Evolutionary conservation across 1,140 invertebrate genomes (phyloP).

Genomic region (Drosophila albomicans): DNA sequence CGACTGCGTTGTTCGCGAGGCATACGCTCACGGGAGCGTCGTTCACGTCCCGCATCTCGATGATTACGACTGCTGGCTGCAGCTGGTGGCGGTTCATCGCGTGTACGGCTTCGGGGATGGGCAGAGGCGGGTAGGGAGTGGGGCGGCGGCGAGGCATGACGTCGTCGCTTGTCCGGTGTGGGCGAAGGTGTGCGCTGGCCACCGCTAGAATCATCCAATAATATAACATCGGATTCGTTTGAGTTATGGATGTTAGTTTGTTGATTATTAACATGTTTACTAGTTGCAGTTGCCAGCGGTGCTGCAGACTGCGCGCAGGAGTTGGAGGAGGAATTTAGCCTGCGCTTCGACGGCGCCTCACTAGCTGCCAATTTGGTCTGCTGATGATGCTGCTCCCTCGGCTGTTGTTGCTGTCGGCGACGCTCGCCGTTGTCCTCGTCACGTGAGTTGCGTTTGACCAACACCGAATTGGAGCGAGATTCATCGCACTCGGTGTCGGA

Average conservation of each 20-base stretch:
- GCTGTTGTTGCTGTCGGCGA: slow-evolving; percentile 16
- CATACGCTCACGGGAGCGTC: slow-evolving; percentile 45
- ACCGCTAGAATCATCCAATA: slow-evolving; percentile 85
- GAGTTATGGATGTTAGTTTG: slow-evolving; percentile 80
- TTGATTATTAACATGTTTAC: slow-evolving; percentile 84
- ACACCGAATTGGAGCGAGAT: slow-evolving; percentile 51
- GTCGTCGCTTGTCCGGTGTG: slow-evolving; percentile 60
- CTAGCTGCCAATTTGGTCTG: slow-evolving; percentile 23
- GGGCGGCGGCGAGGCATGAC: slow-evolving; percentile 45
- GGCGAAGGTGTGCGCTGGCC: slow-evolving; percentile 75
- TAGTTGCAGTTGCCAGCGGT: slow-evolving; percentile 73
- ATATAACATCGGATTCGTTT: slow-evolving; percentile 85
- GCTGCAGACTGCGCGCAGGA: slow-evolving; percentile 56
- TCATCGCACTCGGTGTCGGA: slow-evolving; percentile 85
- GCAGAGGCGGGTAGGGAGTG: slow-evolving; percentile 6
- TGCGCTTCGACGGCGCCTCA: slow-evolving; percentile 39
- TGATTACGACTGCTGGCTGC: slow-evolving; percentile 17
- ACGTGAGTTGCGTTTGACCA: slow-evolving; percentile 24
- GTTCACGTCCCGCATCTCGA: slow-evolving; percentile 36
- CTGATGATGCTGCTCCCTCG: not conserved
- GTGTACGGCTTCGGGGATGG: slow-evolving; percentile 42
- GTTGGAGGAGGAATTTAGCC: slow-evolving; percentile 30
- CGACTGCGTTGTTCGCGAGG: slow-evolving; percentile 53
- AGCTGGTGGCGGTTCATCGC: slow-evolving; percentile 35
- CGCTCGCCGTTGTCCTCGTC: slow-evolving; percentile 20